Evolutionary conservation across 2,113 vertebrate genomes (phyloP).

Genomic region (Tapirus terrestris): DNA sequence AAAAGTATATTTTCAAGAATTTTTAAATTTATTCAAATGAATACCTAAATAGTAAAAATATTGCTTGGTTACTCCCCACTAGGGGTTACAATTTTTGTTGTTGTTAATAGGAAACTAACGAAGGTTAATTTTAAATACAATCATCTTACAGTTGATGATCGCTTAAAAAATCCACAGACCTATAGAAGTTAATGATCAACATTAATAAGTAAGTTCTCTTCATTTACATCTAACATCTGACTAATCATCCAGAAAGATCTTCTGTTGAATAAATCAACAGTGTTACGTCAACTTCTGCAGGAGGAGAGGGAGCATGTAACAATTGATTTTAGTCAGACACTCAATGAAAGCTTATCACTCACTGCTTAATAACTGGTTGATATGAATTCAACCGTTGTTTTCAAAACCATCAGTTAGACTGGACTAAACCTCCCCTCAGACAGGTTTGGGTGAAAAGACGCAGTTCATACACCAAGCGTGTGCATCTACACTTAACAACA

Average conservation of each 20-base stretch:
- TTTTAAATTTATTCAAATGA: conserved; percentile 31
- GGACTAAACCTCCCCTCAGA: not conserved
- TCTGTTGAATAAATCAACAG: not conserved
- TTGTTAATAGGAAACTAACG: not conserved
- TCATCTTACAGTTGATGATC: not conserved
- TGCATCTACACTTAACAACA: not conserved
- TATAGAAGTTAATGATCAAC: not conserved
- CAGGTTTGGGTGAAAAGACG: not conserved
- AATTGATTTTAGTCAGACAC: not conserved
- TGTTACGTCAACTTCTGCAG: not conserved
- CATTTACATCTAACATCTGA: conserved; percentile 1
- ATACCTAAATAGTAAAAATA: not conserved
- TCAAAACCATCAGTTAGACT: not conserved
- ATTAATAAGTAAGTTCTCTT: not conserved
- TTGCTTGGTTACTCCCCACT: not conserved
- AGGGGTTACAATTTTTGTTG: not conserved
- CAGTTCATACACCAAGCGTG: not conserved
- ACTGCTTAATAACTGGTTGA: not conserved
- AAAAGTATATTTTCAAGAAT: not conserved
- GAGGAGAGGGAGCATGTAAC: not conserved
- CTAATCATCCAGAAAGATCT: not conserved
- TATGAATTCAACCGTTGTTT: conserved; percentile 38
- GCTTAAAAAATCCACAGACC: conserved; percentile 21
- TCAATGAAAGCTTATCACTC: not conserved
- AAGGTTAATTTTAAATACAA: not conserved